Evolutionary conservation across 2,888 invertebrate genomes (phyloP).

Genomic region (Iphiclides podalirius): DNA sequence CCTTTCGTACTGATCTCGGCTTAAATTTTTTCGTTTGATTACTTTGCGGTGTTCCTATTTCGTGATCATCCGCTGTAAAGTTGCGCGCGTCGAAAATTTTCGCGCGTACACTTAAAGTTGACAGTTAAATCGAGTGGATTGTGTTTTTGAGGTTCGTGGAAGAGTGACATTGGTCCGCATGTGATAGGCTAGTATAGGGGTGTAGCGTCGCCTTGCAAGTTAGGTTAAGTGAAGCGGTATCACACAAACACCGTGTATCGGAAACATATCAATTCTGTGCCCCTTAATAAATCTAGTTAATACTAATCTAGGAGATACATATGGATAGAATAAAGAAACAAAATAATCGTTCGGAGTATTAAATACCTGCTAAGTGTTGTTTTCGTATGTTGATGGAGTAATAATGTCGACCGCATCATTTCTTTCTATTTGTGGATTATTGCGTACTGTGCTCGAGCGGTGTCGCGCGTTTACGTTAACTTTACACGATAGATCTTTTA

Average conservation of each 20-base stretch:
- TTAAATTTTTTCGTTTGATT: conserved; percentile 25
- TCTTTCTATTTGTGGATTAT: conserved; percentile 42
- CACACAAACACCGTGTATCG: conserved; percentile 85
- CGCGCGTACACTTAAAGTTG: too few relatives aligned
- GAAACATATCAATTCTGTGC: conserved; percentile 90
- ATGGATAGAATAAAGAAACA: conserved; percentile 73
- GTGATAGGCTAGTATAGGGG: conserved; percentile 75
- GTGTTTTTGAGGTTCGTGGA: conserved; percentile 49
- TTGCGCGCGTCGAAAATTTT: too few relatives aligned
- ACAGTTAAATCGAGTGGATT: conserved; percentile 66
- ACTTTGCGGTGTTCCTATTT: conserved; percentile 18
- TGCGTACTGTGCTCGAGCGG: conserved; percentile 64
- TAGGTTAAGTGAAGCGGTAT: conserved; percentile 79
- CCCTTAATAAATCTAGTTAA: conserved; percentile 83
- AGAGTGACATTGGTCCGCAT: conserved; percentile 72
- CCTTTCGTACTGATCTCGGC: conserved; percentile 25
- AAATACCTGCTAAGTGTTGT: conserved; percentile 76
- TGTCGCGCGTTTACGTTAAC: conserved; percentile 63
- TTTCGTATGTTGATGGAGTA: conserved; percentile 60
- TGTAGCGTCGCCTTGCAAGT: conserved; percentile 77
- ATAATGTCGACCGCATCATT: conserved; percentile 51
- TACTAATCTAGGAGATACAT: conserved; percentile 78
- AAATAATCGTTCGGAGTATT: conserved; percentile 74
- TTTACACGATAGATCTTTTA: conserved; percentile 44
- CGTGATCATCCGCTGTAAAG: too few relatives aligned